Evolutionary conservation across 2,797 vertebrate genomes (phyloP).

Genomic region (Trichosurus vulpecula): DNA sequence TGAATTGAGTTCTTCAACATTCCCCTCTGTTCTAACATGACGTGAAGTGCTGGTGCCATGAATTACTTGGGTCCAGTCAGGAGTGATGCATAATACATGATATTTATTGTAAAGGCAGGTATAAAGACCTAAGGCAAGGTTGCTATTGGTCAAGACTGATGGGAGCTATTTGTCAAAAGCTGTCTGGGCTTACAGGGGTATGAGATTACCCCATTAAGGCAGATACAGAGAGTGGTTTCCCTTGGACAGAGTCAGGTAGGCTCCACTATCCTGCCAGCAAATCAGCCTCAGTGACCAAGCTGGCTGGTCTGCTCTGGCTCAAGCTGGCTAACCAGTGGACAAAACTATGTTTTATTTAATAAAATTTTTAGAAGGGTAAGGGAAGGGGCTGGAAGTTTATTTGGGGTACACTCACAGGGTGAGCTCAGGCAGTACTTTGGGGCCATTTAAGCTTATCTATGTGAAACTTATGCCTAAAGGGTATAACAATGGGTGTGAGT

Average conservation of each 20-base stretch:
- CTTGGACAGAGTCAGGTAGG: neutral
- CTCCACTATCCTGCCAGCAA: neutral
- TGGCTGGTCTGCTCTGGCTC: neutral
- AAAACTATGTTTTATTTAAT: neutral
- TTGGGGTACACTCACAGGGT: neutral
- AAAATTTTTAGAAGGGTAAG: neutral
- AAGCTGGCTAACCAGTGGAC: neutral
- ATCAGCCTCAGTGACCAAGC: neutral
- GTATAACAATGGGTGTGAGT: neutral
- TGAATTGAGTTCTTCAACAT: neutral
- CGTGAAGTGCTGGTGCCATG: neutral
- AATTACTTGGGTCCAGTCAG: neutral
- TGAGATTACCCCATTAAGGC: neutral
- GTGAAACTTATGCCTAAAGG: neutral
- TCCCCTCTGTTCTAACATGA: neutral
- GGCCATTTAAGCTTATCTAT: neutral
- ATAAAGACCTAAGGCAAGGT: neutral
- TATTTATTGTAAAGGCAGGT: neutral
- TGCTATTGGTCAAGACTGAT: neutral
- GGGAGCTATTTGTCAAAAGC: neutral
- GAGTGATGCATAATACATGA: neutral
- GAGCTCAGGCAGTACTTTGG: neutral
- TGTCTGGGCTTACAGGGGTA: neutral
- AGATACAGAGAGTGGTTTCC: neutral
- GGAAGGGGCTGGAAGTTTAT: neutral